These are phyloP conservation scores for Coregonus clupeaformis DNA, from an alignment of 2,113 vertebrate species.

Conservation along the genomic window DNA sequence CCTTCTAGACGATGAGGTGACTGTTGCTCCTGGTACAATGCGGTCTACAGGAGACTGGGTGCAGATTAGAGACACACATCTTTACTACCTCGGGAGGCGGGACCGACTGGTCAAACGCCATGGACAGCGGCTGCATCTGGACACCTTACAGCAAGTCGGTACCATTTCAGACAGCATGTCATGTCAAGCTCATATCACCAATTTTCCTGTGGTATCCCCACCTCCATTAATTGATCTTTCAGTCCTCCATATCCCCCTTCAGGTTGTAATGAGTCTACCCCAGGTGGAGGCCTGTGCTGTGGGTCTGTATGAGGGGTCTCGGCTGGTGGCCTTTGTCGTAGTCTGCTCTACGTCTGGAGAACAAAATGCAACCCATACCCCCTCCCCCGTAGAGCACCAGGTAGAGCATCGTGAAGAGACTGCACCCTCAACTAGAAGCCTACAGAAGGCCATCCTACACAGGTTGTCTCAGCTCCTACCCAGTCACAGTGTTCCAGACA, in stretches of 20 bases:
- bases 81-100: constrained; percentile 86
- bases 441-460: constrained; percentile 61
- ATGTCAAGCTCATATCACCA: background rate
- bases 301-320: constrained; percentile 70
- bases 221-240: too few species aligned
- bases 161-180: background rate
- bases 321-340: constrained; percentile 85
- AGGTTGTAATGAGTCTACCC: constrained; percentile 79
- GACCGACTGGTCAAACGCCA: constrained; percentile 92
- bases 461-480: constrained; percentile 77
- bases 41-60: constrained; percentile 91
- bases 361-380: constrained; percentile 20
- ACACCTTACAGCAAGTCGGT: constrained; percentile 82
- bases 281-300: constrained; percentile 84
- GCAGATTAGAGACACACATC: constrained; percentile 63
- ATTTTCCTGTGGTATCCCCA: too few species aligned
- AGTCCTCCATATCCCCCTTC: background rate
- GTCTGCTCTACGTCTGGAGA: constrained; percentile 52
- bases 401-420: constrained; percentile 18
- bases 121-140: constrained; percentile 82
- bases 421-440: constrained; percentile 37
- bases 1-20: constrained; percentile 83
- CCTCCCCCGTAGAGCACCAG: background rate
- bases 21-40: constrained; percentile 78
- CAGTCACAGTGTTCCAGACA: constrained; percentile 81